Base-by-base conservation (phyloP, 2,797 vertebrate species). In the Myotis planiceps region DNA sequence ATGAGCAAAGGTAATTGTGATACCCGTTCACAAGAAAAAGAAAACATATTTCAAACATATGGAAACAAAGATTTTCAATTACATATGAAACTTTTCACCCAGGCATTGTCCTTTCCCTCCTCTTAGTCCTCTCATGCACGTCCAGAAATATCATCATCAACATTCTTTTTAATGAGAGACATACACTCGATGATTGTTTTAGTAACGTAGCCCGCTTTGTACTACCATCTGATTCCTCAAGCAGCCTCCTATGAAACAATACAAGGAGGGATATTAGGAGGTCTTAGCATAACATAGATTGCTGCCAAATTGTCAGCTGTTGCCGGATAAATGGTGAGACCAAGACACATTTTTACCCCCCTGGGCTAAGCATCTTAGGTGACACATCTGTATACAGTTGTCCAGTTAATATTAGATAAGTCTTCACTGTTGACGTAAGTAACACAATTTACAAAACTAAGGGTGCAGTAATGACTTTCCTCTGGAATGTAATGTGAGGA, bases 271-370 rank as follows among this genome's bases (percentile, higher is more conserved):
- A 78, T 60, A 95, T 91, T 65, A 89, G 96, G 63, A 90, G 90
- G 90, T 94, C 96, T 95, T 97, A 94, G 93, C 92, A 96, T 87
- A 78, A 83, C 97, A 37, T 23, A 80, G 75, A 96, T 96, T 92
- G 75, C 69, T 92, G 78, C 75, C 58, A 83, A 96, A 96, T 34
- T 94, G 96, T 88, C 96, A 98, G 74, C 95, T 97, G 96, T 95
- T 89, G 49, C 83, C n/a, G 45, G 29, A 37, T 69, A 69, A 90
- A 90, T 55, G 47, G 42, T 0, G 0, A 97, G 53, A 39, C 32
- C 29, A 47, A 78, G 74, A 79, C 32, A 79, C 65, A 58, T 89
- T 91, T 83, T 78, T 42, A 34, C 15, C 60, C 76, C 19, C 55
- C 10, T 42, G 72, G 15, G 19, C 34, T 93, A 4, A 0, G 7